phyloP scores from a whole-genome alignment of 2,113 vertebrate genomes.

The Otolemur garnettii region DNA sequence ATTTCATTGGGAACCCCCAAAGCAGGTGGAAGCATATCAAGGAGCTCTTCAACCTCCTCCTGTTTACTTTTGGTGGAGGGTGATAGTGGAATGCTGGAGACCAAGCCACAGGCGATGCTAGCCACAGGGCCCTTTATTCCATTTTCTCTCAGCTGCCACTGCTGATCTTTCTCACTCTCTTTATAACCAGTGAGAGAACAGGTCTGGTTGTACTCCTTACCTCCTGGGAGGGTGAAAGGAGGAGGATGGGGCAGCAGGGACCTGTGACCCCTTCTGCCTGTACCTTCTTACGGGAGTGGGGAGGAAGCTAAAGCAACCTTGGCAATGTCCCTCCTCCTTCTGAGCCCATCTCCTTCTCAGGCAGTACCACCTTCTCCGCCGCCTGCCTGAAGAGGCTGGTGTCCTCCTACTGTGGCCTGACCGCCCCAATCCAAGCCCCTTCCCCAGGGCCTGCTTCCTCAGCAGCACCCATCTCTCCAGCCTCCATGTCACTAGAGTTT shows the following conservation, averaged over 20 bases:
- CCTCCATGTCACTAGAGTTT: not conserved
- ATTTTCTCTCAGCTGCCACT: not conserved
- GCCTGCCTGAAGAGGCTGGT: not conserved
- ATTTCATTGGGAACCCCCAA: not conserved
- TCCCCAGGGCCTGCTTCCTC: not conserved
- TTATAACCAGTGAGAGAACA: not conserved
- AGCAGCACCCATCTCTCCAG: not conserved
- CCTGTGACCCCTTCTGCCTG: not conserved
- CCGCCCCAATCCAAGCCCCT: too few species aligned
- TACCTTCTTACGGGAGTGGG: not conserved
- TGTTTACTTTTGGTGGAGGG: not conserved
- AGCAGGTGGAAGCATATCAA: too few species aligned
- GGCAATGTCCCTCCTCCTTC: fast-evolving
- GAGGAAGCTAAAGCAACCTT: too few species aligned
- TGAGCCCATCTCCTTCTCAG: not conserved
- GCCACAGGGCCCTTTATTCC: too few species aligned
- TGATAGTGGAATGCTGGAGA: not conserved
- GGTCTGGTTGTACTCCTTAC: not conserved
- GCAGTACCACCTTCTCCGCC: not conserved
- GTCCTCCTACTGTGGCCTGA: too few species aligned
- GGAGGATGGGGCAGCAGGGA: not conserved
- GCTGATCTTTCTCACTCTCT: not conserved
- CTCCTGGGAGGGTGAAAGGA: too few species aligned
- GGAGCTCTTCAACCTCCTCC: not conserved
- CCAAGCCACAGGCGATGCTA: not conserved